A percentile compares a stretch with the other conserved stretches of the same genome.
Conservation (phyloP, 2,888 invertebrate genomes). For the Anthrax anthrax region DNA sequence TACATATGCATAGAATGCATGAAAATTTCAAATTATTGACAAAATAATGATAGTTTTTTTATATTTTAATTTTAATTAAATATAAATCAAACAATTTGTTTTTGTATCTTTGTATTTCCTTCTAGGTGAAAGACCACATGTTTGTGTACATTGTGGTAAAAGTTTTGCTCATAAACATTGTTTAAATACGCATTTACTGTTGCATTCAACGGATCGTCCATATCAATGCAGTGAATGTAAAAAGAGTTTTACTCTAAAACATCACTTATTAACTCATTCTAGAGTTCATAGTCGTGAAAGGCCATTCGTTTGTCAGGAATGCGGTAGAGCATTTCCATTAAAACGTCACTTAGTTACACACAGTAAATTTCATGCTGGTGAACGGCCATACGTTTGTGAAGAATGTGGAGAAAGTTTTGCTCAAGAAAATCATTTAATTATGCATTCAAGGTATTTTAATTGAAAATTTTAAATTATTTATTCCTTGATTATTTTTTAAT, state of each 20-base stretch:
- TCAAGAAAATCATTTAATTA: slow-evolving; percentile 61
- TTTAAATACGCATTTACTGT: slow-evolving; percentile 63
- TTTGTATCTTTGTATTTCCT: not conserved
- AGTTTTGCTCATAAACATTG: slow-evolving; percentile 72
- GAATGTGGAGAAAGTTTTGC: slow-evolving; percentile 90
- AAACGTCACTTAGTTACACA: slow-evolving; percentile 73
- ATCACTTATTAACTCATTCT: slow-evolving; percentile 67
- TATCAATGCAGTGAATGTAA: slow-evolving; percentile 75
- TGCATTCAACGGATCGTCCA: slow-evolving; percentile 68
- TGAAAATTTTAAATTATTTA: not conserved
- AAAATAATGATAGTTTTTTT: not conserved
- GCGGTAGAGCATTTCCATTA: slow-evolving; percentile 66
- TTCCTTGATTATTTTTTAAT: slow-evolving; percentile 3
- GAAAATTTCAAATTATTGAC: not conserved
- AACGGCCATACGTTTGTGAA: slow-evolving; percentile 70
- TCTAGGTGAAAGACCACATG: slow-evolving; percentile 60
- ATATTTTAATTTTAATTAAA: not conserved
- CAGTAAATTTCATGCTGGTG: slow-evolving; percentile 74
- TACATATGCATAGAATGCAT: not conserved
- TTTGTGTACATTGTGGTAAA: slow-evolving; percentile 65
- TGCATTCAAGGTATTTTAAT: slow-evolving; percentile 34
- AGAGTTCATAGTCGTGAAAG: slow-evolving; percentile 67
- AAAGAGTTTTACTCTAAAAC: slow-evolving; percentile 73
- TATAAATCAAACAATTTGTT: not conserved
- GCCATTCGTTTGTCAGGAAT: slow-evolving; percentile 69